Conservation (phyloP, 2,113 vertebrate genomes). For the Chionis minor region DNA sequence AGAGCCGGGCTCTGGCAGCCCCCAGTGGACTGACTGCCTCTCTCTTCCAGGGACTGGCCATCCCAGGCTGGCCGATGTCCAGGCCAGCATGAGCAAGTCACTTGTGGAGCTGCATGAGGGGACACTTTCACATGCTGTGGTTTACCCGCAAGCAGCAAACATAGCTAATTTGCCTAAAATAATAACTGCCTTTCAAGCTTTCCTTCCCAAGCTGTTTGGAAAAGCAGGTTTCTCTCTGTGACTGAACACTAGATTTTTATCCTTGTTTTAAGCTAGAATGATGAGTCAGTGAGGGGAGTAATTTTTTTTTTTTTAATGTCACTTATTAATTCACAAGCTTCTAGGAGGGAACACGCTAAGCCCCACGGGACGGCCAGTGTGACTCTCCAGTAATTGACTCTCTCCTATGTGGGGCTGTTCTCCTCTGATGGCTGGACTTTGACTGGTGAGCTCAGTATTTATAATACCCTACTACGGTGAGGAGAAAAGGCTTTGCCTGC, state of each 20-base stretch:
- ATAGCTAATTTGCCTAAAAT: not conserved
- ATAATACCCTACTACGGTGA: rapidly evolving
- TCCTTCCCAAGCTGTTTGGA: not conserved
- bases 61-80: not conserved
- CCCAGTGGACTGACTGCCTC: not conserved
- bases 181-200: not conserved
- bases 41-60: not conserved
- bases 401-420: not conserved
- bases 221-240: not conserved
- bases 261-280: not conserved
- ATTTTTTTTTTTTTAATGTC: not conserved
- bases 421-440: not conserved
- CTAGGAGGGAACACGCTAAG: not conserved
- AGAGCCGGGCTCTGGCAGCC: not conserved
- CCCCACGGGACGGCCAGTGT: not conserved
- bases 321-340: not conserved
- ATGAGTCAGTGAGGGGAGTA: not conserved
- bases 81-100: not conserved
- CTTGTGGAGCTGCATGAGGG: not conserved
- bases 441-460: not conserved
- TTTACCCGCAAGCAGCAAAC: not conserved
- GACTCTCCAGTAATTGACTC: not conserved
- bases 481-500: not conserved
- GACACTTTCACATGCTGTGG: not conserved
- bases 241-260: not conserved